Conservation (phyloP, 1,140 invertebrate species). For the Latrodectus geometricus region DNA sequence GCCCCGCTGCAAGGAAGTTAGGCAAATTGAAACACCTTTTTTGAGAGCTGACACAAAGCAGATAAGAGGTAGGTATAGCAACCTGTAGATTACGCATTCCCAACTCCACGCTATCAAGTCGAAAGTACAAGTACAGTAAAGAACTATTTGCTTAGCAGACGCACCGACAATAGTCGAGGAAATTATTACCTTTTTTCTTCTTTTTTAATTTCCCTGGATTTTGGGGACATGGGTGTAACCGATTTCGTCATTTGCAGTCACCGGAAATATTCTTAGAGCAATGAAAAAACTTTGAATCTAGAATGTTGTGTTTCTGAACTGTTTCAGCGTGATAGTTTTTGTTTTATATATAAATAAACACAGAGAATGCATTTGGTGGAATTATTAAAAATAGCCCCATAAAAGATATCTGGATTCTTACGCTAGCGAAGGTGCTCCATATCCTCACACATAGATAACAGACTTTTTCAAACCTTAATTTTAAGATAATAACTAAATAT, state of each 20-base stretch:
- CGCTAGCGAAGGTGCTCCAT: too few species aligned
- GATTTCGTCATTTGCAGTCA: background rate
- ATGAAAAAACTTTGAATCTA: too few species aligned
- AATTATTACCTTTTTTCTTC: background rate
- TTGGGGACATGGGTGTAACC: slow-evolving; percentile 2
- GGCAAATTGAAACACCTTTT: slow-evolving; percentile 37
- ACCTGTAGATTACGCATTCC: slow-evolving; percentile 36
- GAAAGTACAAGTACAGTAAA: slow-evolving; percentile 54
- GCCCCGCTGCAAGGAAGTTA: slow-evolving; percentile 19
- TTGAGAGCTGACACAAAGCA: slow-evolving; percentile 13
- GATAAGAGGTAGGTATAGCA: slow-evolving; percentile 42
- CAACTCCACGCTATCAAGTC: slow-evolving; percentile 21
- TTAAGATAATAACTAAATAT: too few species aligned
- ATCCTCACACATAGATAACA: too few species aligned
- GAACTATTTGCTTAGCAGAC: slow-evolving; percentile 23
- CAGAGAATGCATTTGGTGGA: too few species aligned
- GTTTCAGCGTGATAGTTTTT: too few species aligned
- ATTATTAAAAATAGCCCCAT: too few species aligned
- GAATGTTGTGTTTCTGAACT: too few species aligned
- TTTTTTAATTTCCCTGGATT: background rate
- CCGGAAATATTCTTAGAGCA: background rate
- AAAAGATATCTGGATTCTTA: too few species aligned
- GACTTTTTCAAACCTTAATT: too few species aligned
- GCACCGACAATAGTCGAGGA: slow-evolving; percentile 35
- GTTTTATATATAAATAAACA: too few species aligned